Base-by-base conservation (phyloP, 2,797 vertebrate genomes). In the Zonotrichia albicollis region DNA sequence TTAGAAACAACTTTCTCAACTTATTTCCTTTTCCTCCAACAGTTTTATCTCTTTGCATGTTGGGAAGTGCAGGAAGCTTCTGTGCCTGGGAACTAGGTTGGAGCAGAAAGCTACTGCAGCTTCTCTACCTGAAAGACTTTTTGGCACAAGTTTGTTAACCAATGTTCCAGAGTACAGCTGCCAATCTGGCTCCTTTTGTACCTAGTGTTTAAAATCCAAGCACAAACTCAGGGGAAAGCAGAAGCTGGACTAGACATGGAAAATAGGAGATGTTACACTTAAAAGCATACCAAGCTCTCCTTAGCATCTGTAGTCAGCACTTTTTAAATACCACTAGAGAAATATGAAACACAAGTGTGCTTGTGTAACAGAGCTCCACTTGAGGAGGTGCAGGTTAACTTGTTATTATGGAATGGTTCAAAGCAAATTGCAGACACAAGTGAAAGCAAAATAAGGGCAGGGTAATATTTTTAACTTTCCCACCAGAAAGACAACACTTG, bases 391-490 rank as follows among this genome's bases (percentile, higher is more conserved):
- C 42, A 45, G 2, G 3, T 25, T 61, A 82, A 38, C 21, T 73
- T 72, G 64, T 34, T 84, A 89, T 57, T 87, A 89, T 30, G 32
- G 65, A 43, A 67, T 32, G 50, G 75, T 57, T 95, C 87, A 80
- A 92, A 91, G 95, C 38, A 93, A 95, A 80, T 54, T 91, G 84
- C 82, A 93, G 65, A 57, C 61, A 79, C 40, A 84, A 85, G 16
- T 71, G 87, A 89, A 95, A 95, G 82, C 10, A 6, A 87, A 93
- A 89, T 83, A 83, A 85, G 32, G 10, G 7, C 34, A 74, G 45
- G 54, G 61, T 91, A 83, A 29, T 61, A 74, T 67, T 92, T 87
- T 92, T 42, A 84, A 74, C 34, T 93, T 60, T 92, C 50, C 15
- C 75, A 73, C 36, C 34, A 55, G 42, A 94, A 95, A 48, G 22